Evolutionary conservation across 2,888 invertebrate species (phyloP).

Genomic region (Steinernema carpocapsae): DNA sequence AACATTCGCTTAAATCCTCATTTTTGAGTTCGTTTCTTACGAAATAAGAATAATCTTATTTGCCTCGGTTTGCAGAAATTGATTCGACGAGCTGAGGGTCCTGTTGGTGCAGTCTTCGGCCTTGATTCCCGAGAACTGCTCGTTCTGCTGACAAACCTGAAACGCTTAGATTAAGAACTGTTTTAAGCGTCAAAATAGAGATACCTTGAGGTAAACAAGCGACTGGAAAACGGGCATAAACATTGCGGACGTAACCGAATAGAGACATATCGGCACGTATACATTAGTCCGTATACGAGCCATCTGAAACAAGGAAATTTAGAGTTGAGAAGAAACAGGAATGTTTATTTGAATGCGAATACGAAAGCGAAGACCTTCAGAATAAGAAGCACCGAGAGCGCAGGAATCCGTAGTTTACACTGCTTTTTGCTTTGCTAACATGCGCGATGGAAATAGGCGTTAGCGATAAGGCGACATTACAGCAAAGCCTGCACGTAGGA

Average conservation of each 20-base stretch:
- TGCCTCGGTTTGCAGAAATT: constrained; percentile 39
- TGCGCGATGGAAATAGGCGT: no score
- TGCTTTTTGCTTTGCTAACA: not conserved
- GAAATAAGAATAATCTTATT: constrained; percentile 40
- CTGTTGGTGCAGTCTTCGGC: constrained; percentile 38
- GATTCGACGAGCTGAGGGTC: constrained; percentile 32
- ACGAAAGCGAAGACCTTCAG: not conserved
- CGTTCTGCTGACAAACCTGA: constrained; percentile 34
- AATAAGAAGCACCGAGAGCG: not conserved
- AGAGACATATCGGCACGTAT: constrained; percentile 39
- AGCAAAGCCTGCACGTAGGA: no score
- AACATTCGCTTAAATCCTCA: constrained; percentile 14
- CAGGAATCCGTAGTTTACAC: constrained; percentile 31
- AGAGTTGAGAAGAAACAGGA: not conserved
- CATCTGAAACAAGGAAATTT: constrained; percentile 10
- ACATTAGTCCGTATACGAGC: constrained; percentile 13
- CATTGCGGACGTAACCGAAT: constrained; percentile 43
- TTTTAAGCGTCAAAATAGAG: not conserved
- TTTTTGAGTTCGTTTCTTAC: not conserved
- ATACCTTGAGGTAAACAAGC: constrained; percentile 41
- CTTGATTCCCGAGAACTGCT: constrained; percentile 23
- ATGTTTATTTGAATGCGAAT: not conserved
- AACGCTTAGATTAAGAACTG: no score
- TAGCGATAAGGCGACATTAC: no score
- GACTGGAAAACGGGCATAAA: constrained; percentile 45